Evolutionary conservation across 1,140 invertebrate species (phyloP).

Genomic region (Scaptodrosophila lebanonensis): DNA sequence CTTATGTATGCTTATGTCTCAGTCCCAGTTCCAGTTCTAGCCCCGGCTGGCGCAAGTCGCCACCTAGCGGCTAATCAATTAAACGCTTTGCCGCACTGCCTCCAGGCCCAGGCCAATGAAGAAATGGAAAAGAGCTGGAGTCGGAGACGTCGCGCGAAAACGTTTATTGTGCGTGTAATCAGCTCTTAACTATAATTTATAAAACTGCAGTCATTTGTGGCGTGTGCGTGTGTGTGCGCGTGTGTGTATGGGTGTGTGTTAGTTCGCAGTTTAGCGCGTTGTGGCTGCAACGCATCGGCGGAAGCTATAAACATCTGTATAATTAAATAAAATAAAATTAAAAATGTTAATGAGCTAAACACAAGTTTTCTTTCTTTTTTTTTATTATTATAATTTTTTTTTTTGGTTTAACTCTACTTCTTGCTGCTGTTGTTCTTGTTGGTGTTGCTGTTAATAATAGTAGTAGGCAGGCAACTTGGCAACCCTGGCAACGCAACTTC

Average conservation of each 20-base stretch:
- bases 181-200: constrained; percentile 74
- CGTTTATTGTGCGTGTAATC: constrained; percentile 73
- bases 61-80: constrained; percentile 55
- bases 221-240: not conserved
- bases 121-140: not conserved
- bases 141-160: constrained; percentile 26
- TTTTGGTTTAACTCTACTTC: not conserved
- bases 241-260: constrained; percentile 26
- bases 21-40: no score
- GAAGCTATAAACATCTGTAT: constrained; percentile 73
- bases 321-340: constrained; percentile 75
- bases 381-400: not conserved
- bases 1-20: constrained; percentile 10
- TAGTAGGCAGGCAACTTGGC: constrained; percentile 7
- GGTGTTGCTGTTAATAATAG: constrained; percentile 34
- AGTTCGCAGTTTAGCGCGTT: constrained; percentile 65
- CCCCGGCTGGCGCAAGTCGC: constrained; percentile 17
- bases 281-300: constrained; percentile 56
- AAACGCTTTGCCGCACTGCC: constrained; percentile 28
- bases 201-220: constrained; percentile 38
- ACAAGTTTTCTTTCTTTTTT: constrained; percentile 3
- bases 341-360: constrained; percentile 63
- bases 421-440: no score
- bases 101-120: constrained; percentile 17
- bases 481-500: constrained; percentile 27